Percentiles rank a stretch among this genome's conserved stretches.
These are phyloP conservation scores for Cyanoliseus patagonus DNA, from an alignment of 2,113 vertebrate genomes.

Conservation along the genomic window DNA sequence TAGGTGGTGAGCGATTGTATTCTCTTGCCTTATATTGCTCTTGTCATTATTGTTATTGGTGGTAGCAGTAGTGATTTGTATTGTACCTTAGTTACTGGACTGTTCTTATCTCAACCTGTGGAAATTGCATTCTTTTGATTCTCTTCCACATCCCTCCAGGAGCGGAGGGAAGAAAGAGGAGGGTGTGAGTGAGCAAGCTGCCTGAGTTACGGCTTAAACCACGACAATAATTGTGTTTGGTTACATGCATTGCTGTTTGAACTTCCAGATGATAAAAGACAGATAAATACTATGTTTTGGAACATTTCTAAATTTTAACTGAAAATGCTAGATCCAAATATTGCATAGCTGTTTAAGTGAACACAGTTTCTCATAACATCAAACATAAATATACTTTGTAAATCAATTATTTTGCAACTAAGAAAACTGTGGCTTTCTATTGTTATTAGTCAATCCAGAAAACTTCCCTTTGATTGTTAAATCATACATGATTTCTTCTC, in stretches of 20 bases:
- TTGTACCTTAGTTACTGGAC: no score
- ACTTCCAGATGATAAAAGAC: neutral
- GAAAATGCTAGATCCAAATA: neutral
- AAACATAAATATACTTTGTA: neutral
- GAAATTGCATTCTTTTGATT: no score
- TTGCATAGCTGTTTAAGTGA: neutral
- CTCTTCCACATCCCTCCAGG: no score
- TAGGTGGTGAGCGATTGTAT: no score
- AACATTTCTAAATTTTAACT: neutral
- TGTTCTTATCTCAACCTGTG: no score
- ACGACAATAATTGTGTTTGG: neutral
- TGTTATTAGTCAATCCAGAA: neutral
- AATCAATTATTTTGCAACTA: neutral
- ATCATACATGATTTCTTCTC: neutral
- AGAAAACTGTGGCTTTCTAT: neutral
- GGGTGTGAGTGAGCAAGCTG: no score
- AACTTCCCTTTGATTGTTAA: neutral
- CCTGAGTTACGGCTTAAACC: no score
- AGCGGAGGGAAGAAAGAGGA: no score
- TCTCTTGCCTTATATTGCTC: no score
- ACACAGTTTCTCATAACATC: neutral
- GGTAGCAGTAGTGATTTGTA: no score
- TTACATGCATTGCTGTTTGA: neutral
- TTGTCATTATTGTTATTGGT: no score
- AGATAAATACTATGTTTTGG: neutral